Evolutionary conservation across 2,888 invertebrate species (phyloP).

Genomic region (Shargacucullia verbasci): DNA sequence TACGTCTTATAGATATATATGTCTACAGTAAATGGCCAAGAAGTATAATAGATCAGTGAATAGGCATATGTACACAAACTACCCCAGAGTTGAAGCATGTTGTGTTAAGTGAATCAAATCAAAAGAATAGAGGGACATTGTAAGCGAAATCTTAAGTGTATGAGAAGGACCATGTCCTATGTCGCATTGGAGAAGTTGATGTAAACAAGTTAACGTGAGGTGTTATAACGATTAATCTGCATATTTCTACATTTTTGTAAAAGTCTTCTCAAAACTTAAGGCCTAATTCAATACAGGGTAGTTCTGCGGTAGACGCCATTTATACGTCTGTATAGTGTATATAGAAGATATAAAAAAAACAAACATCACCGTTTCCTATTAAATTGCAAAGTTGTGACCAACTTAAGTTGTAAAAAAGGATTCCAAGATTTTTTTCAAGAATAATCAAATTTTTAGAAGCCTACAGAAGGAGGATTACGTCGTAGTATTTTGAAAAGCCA

Average conservation of each 20-base stretch:
- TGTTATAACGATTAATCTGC: no score
- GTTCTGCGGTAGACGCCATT: no score
- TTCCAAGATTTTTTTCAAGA: no score
- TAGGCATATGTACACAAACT: conserved; percentile 6
- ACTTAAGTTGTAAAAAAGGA: no score
- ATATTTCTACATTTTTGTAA: no score
- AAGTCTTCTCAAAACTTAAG: neutral
- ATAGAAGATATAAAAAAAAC: conserved; percentile 11
- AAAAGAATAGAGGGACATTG: no score
- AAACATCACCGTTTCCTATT: conserved; percentile 13
- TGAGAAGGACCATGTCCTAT: no score
- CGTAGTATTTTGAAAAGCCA: conserved; percentile 4
- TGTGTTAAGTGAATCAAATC: no score
- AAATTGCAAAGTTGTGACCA: neutral
- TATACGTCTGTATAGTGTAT: no score
- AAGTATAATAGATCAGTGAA: conserved; percentile 27
- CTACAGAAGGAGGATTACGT: neutral
- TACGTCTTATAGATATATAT: conserved; percentile 22
- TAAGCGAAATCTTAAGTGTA: no score
- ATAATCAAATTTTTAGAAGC: neutral
- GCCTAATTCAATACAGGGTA: neutral
- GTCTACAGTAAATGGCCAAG: conserved; percentile 44
- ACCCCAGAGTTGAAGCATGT: neutral
- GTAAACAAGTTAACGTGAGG: no score
- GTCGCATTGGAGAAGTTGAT: no score